A percentile compares a stretch with the other conserved stretches of the same genome.
These are phyloP conservation scores for Paguma larvata DNA, from an alignment of 2,797 vertebrate genomes.

Conservation along the genomic window DNA sequence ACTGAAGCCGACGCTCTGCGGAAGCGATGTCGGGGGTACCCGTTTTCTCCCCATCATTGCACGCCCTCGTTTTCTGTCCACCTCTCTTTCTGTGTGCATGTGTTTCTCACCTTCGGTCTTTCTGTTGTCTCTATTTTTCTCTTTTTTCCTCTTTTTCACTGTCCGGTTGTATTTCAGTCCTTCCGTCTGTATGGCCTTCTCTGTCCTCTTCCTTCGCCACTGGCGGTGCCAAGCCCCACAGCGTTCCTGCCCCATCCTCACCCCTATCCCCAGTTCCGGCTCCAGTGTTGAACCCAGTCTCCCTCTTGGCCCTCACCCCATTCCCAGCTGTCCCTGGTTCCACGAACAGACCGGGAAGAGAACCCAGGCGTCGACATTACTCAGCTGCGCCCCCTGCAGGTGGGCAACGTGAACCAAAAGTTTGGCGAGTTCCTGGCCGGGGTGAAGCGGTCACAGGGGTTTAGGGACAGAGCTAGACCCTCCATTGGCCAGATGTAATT, in stretches of 20 bases:
- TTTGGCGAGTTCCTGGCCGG: background rate
- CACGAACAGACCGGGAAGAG: background rate
- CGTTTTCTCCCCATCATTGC: background rate
- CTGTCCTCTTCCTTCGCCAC: background rate
- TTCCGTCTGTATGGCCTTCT: background rate
- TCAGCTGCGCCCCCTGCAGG: background rate
- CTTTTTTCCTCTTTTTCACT: background rate
- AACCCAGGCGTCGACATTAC: background rate
- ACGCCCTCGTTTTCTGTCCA: background rate
- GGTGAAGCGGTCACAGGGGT: background rate
- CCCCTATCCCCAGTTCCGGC: background rate
- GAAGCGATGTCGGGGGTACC: background rate
- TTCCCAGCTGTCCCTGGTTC: background rate
- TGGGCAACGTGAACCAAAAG: background rate
- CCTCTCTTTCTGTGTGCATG: background rate
- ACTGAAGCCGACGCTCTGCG: background rate
- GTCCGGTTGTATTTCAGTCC: background rate
- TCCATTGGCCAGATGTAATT: background rate
- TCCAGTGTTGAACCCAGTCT: background rate
- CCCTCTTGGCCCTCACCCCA: background rate
- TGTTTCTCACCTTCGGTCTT: background rate
- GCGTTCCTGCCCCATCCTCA: background rate
- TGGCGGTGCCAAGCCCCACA: too few relatives aligned
- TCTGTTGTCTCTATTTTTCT: background rate
- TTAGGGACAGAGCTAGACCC: background rate